phyloP scores from a whole-genome alignment of 2,888 invertebrate species.

The Ichneumoninae sp. region DNA sequence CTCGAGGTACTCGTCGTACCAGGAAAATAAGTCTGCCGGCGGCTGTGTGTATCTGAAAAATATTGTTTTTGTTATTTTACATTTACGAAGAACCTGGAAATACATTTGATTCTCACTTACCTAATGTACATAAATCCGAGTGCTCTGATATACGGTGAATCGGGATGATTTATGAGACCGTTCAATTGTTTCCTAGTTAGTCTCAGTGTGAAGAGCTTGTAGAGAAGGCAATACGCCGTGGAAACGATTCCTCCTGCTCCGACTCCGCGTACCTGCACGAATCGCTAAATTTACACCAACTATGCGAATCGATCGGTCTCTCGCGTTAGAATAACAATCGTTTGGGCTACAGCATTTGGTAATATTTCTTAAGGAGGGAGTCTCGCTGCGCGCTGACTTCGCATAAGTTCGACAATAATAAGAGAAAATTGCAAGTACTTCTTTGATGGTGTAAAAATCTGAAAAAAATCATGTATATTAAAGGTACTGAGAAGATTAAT shows the following conservation, averaged over 20 bases:
- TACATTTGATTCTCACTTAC: slow-evolving; percentile 81
- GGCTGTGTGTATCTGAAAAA: slow-evolving; percentile 96
- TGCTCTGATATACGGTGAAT: slow-evolving; percentile 98
- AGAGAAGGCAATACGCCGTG: slow-evolving; percentile 99
- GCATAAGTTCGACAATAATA: too few relatives aligned
- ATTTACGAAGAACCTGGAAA: neutral
- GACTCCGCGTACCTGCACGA: slow-evolving; percentile 95
- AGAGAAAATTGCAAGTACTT: too few relatives aligned
- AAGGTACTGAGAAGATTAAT: too few relatives aligned
- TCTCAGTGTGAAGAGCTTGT: slow-evolving; percentile 98
- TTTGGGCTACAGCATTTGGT: slow-evolving; percentile 75
- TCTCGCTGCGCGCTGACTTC: too few relatives aligned
- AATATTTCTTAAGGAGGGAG: slow-evolving; percentile 66
- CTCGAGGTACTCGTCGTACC: slow-evolving; percentile 98
- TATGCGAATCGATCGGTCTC: slow-evolving; percentile 71
- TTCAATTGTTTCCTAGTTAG: slow-evolving; percentile 99
- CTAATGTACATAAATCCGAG: slow-evolving; percentile 94
- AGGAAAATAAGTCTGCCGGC: slow-evolving; percentile 97
- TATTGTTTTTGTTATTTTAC: neutral
- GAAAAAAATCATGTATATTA: too few relatives aligned
- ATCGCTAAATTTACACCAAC: slow-evolving; percentile 78
- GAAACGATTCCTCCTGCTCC: slow-evolving; percentile 99
- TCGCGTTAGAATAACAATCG: slow-evolving; percentile 73
- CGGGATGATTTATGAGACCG: slow-evolving; percentile 96
- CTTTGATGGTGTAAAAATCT: too few relatives aligned